phyloP scores from a whole-genome alignment of 2,113 vertebrate species.

The Melanerpes aurifrons region DNA sequence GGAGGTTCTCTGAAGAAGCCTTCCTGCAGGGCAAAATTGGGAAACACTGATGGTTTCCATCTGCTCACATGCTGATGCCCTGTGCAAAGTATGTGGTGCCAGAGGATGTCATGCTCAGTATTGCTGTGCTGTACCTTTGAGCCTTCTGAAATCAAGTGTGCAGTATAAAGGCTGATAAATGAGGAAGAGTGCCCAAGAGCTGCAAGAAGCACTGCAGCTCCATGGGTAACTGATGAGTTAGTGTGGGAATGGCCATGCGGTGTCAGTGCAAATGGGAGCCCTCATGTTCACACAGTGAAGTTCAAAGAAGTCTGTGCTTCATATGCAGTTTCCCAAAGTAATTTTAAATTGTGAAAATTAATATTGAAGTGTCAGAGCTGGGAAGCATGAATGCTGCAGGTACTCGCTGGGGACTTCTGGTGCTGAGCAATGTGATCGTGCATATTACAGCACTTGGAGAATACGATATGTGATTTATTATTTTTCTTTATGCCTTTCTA shows the following conservation, averaged over 20 bases:
- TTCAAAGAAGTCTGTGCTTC: not conserved
- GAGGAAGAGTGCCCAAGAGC: not conserved
- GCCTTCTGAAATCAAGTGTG: not conserved
- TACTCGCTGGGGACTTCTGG: not conserved
- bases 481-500: not conserved
- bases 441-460: not conserved
- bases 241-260: not conserved
- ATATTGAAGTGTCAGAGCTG: not conserved
- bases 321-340: not conserved
- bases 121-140: not conserved
- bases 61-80: not conserved
- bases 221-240: not conserved
- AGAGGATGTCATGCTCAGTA: not conserved
- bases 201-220: not conserved
- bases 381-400: not conserved
- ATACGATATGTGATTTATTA: no score
- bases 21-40: not conserved
- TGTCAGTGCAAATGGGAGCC: not conserved
- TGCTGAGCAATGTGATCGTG: not conserved
- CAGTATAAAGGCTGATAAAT: not conserved
- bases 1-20: slow-evolving; percentile 1
- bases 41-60: not conserved
- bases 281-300: not conserved
- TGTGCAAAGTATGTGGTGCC: not conserved
- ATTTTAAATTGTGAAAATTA: not conserved